Conservation (phyloP, 2,888 invertebrate species). For the Caenorhabditis plicata region DNA sequence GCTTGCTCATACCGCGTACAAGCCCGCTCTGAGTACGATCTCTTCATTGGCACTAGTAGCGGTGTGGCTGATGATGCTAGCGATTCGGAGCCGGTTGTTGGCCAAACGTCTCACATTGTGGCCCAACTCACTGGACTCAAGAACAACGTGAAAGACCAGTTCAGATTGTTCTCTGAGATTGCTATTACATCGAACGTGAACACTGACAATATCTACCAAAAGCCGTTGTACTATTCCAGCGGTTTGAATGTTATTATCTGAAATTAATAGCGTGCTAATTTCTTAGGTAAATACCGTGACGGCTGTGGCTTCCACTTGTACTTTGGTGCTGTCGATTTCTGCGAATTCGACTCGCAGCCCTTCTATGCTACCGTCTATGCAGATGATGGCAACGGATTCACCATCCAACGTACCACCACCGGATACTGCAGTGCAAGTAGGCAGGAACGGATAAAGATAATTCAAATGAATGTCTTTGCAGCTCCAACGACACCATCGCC, state of each 20-base stretch:
- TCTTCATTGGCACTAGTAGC: constrained; percentile 42
- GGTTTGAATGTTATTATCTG: no score
- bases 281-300: constrained; percentile 45
- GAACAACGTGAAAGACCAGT: constrained; percentile 40
- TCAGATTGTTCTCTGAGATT: constrained; percentile 55
- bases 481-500: constrained; percentile 35
- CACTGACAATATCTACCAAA: constrained; percentile 22
- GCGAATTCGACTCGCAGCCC: constrained; percentile 44
- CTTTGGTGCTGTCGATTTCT: constrained; percentile 51
- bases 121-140: constrained; percentile 52
- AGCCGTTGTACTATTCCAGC: constrained; percentile 53
- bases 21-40: constrained; percentile 48
- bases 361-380: constrained; percentile 54
- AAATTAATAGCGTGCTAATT: no score
- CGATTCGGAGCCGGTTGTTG: constrained; percentile 36
- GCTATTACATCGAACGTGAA: constrained; percentile 45
- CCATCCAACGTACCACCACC: constrained; percentile 49
- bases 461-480: not conserved
- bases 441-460: not conserved
- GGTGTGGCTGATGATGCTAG: constrained; percentile 33
- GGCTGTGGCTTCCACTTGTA: constrained; percentile 53
- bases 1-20: constrained; percentile 50
- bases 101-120: constrained; percentile 42
- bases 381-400: constrained; percentile 52
- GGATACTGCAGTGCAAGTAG: constrained; percentile 46